A percentile compares a stretch with the other conserved stretches of the same genome.
These are phyloP conservation scores for Fistularia tabacaria DNA, from an alignment of 2,797 vertebrate species.

Conservation along the genomic window DNA sequence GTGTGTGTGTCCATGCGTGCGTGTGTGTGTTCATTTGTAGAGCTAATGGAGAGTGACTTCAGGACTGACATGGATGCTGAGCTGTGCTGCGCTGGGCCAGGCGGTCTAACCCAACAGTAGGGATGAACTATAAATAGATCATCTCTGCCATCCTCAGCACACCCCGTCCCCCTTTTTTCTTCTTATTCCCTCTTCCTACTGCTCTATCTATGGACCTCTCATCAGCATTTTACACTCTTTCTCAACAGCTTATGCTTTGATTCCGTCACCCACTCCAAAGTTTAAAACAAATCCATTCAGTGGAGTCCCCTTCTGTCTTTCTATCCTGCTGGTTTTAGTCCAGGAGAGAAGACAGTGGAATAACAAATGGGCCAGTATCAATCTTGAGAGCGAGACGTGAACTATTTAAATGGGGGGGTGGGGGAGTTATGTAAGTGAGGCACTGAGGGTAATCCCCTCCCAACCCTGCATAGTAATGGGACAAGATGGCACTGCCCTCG, in stretches of 20 bases:
- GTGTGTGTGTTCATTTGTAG: constrained; percentile 4
- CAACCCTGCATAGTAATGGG: constrained; percentile 63
- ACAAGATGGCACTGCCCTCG: constrained; percentile 57
- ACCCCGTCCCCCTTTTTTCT: constrained; percentile 14
- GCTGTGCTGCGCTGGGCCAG: constrained; percentile 51
- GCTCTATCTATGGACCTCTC: constrained; percentile 36
- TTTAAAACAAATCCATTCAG: not conserved
- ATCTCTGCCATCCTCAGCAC: constrained; percentile 39
- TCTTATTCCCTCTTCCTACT: constrained; percentile 24
- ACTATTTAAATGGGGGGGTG: constrained; percentile 29
- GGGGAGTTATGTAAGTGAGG: constrained; percentile 67
- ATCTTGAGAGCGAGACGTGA: constrained; percentile 28
- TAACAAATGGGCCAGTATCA: constrained; percentile 42
- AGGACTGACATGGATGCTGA: constrained; percentile 66
- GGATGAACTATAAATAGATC: constrained; percentile 74
- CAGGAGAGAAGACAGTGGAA: constrained; percentile 13
- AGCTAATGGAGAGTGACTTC: constrained; percentile 57
- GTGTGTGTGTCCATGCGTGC: constrained; percentile 10
- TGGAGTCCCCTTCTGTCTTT: constrained; percentile 6
- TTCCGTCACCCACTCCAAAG: not conserved
- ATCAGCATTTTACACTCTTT: constrained; percentile 3
- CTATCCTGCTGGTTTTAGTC: not conserved
- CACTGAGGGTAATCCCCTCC: constrained; percentile 71
- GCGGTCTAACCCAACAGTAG: constrained; percentile 63
- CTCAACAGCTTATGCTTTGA: not conserved